A percentile compares a stretch with the other conserved stretches of the same genome.
These are phyloP conservation scores for Eupithecia pulchellata DNA, from an alignment of 2,888 invertebrate genomes.

Conservation along the genomic window DNA sequence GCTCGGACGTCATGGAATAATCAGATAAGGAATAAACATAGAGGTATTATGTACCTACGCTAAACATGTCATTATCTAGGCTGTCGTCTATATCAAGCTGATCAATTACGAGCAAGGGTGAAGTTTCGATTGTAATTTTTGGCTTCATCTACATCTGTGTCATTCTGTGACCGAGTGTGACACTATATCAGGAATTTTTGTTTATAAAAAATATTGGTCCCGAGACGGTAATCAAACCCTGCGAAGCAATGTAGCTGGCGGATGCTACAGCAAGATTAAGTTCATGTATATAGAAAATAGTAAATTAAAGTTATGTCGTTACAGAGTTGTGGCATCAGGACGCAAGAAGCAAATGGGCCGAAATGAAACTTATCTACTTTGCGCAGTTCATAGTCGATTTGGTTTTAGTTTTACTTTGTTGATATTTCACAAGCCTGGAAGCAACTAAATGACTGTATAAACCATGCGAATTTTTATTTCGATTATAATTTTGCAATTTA, in stretches of 20 bases:
- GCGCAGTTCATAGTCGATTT: neutral
- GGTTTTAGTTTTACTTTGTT: neutral
- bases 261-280: neutral
- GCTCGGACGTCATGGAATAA: no score
- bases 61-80: neutral
- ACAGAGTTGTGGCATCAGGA: neutral
- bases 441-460: no score
- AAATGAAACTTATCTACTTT: slow-evolving; percentile 6
- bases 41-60: no score
- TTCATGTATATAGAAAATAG: neutral
- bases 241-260: neutral
- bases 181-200: no score
- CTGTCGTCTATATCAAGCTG: neutral
- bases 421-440: no score
- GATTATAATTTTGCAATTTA: no score
- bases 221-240: no score
- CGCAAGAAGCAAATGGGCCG: neutral
- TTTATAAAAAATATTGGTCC: no score
- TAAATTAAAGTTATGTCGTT: neutral
- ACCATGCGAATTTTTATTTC: no score
- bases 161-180: neutral
- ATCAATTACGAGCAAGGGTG: neutral
- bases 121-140: neutral
- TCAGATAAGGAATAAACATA: no score
- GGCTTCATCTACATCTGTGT: neutral